Evolutionary conservation across 2,797 vertebrate genomes (phyloP), one percentile per base, ranked within the genome.

Genomic region (Sebastes hopkinsi): DNA sequence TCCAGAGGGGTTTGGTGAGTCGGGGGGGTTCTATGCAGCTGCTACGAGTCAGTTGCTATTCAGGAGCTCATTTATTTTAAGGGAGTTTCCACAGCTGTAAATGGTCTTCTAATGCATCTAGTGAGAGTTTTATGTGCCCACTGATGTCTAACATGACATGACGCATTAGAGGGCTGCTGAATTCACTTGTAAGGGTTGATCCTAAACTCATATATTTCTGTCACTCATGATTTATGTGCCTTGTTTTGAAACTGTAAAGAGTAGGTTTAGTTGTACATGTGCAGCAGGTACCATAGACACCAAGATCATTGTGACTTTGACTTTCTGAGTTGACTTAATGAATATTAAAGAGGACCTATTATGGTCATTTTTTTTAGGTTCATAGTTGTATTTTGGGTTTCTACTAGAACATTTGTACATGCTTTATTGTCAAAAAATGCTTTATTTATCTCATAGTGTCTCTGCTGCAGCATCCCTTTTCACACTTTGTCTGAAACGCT

Each of bases 21-120:
- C 6, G 1, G 59, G 66, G 66, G 22, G 56, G 42, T 12, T 74
- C 18, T 13, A 52, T 20, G 52, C 81, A 80, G 85, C 87, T 89
- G 87, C 12, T 81, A 13, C 20, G 1, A 66, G 72, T 79, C 79
- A 38, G 59, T 66, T 78, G 77, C 81, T 86, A 58, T 86, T 85
- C 72, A 62, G 72, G 60, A 83, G 65, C 83, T 46, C 52, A 77
- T 85, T 88, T 90, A 84, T 88, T 91, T 85, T 80, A 60, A 65
- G 77, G 42, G 38, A 79, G 67, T 82, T 89, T 83, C 83, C 77
- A 72, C 42, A 16, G 59, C 72, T 76, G 72, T 71, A 62, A 77
- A 72, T 79, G 36, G 65, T 14, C 4, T 55, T 56, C 18, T 52
- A 67, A 81, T 77, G 25, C 55, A 62, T 65, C 13, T 3, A 71